phyloP scores from a whole-genome alignment of 2,888 invertebrate genomes.

The Caenorhabditis sinica region DNA sequence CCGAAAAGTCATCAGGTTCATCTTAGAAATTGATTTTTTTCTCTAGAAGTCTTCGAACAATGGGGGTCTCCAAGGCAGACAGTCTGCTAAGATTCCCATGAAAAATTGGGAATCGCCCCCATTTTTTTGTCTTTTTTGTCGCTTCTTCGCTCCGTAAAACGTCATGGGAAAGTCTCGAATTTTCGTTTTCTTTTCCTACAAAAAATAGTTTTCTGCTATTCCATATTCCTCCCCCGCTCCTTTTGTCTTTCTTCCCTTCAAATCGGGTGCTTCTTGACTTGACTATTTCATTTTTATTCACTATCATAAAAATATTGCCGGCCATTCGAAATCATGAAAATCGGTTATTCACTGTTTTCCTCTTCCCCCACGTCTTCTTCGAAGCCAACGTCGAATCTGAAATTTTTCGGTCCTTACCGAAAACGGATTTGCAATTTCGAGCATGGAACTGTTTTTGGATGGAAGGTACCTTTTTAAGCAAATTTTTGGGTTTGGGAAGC shows the following conservation, averaged over 20 bases:
- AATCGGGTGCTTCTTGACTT: not conserved
- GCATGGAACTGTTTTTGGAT: not conserved
- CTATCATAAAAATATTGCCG: no score
- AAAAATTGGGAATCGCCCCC: conserved; percentile 15
- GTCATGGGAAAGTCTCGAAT: conserved; percentile 11
- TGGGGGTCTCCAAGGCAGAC: no score
- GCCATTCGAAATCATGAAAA: not conserved
- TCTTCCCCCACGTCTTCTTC: not conserved
- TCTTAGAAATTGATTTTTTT: not conserved
- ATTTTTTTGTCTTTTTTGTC: not conserved
- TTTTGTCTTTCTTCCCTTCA: not conserved
- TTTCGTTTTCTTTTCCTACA: not conserved
- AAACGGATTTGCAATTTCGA: conserved; percentile 5
- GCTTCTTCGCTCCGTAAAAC: conserved; percentile 7
- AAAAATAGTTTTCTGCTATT: not conserved
- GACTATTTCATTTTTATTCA: not conserved
- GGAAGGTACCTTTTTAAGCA: conserved; percentile 12
- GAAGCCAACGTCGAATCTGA: not conserved
- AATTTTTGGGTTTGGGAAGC: no score
- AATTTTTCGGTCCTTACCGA: conserved; percentile 37
- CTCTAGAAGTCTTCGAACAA: no score
- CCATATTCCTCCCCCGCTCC: not conserved
- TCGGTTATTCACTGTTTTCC: not conserved
- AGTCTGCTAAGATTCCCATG: conserved; percentile 37
- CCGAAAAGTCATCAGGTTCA: not conserved